phyloP scores from a whole-genome alignment of 2,888 invertebrate genomes.

The Margaritifera margaritifera region DNA sequence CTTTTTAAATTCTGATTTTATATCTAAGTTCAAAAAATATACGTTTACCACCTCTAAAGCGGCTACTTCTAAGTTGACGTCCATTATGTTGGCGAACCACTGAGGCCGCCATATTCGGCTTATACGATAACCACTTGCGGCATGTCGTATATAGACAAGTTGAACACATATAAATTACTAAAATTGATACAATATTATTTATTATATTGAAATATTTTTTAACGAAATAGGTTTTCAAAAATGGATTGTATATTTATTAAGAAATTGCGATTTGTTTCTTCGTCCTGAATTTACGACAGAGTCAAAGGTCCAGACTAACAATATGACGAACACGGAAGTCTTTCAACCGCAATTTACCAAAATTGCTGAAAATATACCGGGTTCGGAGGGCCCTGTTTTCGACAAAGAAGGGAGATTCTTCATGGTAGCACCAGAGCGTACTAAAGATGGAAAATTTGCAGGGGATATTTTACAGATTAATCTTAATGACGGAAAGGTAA shows the following conservation, averaged over 20 bases:
- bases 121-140: no score
- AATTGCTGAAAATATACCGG: slow-evolving; percentile 48
- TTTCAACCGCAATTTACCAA: slow-evolving; percentile 52
- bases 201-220: no score
- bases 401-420: slow-evolving; percentile 58
- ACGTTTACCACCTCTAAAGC: slow-evolving; percentile 48
- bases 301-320: not conserved
- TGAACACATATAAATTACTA: no score
- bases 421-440: slow-evolving; percentile 63
- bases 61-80: slow-evolving; percentile 57
- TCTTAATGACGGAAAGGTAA: slow-evolving; percentile 40
- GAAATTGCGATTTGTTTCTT: no score
- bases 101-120: slow-evolving; percentile 61
- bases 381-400: slow-evolving; percentile 68
- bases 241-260: no score
- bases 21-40: no score
- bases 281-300: no score
- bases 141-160: no score
- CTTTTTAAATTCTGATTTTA: no score
- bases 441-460: slow-evolving; percentile 46
- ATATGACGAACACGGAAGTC: slow-evolving; percentile 23
- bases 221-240: no score
- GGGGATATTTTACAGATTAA: slow-evolving; percentile 59
- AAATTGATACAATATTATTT: no score
- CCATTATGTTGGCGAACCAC: slow-evolving; percentile 62